Percentiles rank a stretch among this genome's conserved stretches.
Evolutionary conservation across 2,797 vertebrate genomes (phyloP).

Genomic region (Paedocypris micromegethes): DNA sequence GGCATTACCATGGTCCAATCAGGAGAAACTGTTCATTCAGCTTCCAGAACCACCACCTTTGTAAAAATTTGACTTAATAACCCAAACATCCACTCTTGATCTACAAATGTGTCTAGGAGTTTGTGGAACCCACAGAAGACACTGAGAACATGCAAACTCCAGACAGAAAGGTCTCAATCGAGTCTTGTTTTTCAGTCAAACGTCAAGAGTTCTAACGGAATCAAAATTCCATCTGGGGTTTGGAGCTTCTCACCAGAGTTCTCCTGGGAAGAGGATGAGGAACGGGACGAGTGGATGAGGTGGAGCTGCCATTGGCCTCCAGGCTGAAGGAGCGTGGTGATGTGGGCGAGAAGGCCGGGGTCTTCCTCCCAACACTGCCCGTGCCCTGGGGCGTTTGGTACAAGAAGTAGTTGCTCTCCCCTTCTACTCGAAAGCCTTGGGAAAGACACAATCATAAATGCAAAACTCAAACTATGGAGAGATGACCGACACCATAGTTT

Average conservation of each 20-base stretch:
- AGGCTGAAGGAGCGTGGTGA: constrained; percentile 61
- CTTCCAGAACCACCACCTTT: too few relatives aligned
- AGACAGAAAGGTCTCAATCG: not conserved
- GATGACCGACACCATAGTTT: not conserved
- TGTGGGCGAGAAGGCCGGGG: constrained; percentile 54
- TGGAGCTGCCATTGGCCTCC: constrained; percentile 55
- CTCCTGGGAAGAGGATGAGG: constrained; percentile 67
- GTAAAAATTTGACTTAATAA: too few relatives aligned
- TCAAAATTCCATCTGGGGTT: too few relatives aligned
- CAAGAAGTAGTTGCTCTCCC: constrained; percentile 40
- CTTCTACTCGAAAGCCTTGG: constrained; percentile 42
- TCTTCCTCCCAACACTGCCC: constrained; percentile 32
- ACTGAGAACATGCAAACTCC: too few relatives aligned
- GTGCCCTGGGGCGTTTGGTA: constrained; percentile 49
- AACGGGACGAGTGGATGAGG: constrained; percentile 40
- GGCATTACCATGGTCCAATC: not conserved
- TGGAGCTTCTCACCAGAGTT: constrained; percentile 58
- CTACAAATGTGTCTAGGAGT: too few relatives aligned
- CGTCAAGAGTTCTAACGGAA: not conserved
- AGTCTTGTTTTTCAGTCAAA: not conserved
- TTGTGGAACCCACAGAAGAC: too few relatives aligned
- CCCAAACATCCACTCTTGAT: too few relatives aligned
- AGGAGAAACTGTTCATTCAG: too few relatives aligned
- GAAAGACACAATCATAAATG: constrained; percentile 1
- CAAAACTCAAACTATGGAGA: not conserved